Conservation (phyloP, 2,888 invertebrate species). For the Metacarcinus magister region DNA sequence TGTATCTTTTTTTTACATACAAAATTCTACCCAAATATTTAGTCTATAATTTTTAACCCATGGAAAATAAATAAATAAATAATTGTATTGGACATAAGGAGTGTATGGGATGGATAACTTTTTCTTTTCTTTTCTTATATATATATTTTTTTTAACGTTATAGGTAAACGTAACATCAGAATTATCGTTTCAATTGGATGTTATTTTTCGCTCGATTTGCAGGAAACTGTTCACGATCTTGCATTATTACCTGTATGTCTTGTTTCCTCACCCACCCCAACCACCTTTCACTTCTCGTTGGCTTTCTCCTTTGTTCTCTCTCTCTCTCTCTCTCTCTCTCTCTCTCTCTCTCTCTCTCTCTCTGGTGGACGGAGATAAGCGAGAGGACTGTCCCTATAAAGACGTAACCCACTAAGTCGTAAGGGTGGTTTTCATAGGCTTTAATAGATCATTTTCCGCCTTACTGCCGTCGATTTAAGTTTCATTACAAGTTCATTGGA, state of each 20-base stretch:
- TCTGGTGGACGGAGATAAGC: neutral
- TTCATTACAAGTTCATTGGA: neutral
- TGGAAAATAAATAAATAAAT: too few species aligned
- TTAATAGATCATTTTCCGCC: neutral
- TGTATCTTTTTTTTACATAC: too few species aligned
- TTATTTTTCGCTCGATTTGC: too few species aligned
- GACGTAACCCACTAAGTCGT: neutral
- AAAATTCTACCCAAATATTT: too few species aligned
- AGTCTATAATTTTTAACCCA: too few species aligned
- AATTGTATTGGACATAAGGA: too few species aligned
- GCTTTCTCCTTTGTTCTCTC: neutral
- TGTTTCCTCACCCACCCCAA: neutral
- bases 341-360: conserved; percentile 51
- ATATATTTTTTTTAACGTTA: too few species aligned
- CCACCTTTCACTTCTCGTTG: neutral
- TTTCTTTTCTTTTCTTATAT: too few species aligned
- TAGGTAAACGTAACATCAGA: too few species aligned
- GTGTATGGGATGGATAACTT: too few species aligned
- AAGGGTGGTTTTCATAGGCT: neutral
- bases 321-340: conserved; percentile 1
- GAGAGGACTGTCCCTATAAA: neutral
- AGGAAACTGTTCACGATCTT: neutral
- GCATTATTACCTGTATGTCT: neutral
- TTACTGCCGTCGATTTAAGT: neutral
- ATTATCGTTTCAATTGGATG: too few species aligned